A percentile compares a stretch with the other conserved stretches of the same genome.
Evolutionary conservation across 2,797 vertebrate species (phyloP).

Genomic region (Cyclopterus lumpus): DNA sequence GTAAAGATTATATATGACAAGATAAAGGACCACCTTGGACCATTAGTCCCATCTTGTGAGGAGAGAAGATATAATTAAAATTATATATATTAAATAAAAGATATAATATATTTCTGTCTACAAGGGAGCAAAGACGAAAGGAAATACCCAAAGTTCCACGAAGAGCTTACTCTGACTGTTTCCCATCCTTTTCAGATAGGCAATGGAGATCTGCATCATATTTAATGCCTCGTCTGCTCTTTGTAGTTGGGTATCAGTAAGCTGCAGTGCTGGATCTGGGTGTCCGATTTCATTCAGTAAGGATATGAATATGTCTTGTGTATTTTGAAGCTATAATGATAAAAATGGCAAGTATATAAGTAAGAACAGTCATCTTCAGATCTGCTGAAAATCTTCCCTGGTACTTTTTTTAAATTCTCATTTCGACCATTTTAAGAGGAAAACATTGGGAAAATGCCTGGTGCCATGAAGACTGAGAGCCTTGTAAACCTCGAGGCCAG

Average conservation of each 20-base stretch:
- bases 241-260: constrained; percentile 55
- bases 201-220: constrained; percentile 53
- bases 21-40: constrained; percentile 11
- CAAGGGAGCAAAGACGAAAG: constrained; percentile 58
- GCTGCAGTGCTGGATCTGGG: constrained; percentile 20
- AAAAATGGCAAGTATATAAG: neutral
- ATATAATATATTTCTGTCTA: constrained; percentile 47
- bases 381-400: constrained; percentile 10
- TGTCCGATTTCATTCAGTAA: constrained; percentile 37
- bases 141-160: constrained; percentile 60
- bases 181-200: constrained; percentile 52
- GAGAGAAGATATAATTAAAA: constrained; percentile 42
- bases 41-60: constrained; percentile 10
- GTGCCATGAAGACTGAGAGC: constrained; percentile 62
- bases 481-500: constrained; percentile 59
- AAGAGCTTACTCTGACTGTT: constrained; percentile 52
- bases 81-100: too few species aligned
- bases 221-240: constrained; percentile 57
- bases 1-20: neutral
- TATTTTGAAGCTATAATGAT: constrained; percentile 19
- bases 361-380: constrained; percentile 8
- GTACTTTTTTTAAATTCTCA: constrained; percentile 43
- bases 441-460: constrained; percentile 50
- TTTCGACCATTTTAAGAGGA: constrained; percentile 33
- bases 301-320: constrained; percentile 18